Base-by-base conservation (phyloP, 2,797 vertebrate species). In the Amniataba percoides region DNA sequence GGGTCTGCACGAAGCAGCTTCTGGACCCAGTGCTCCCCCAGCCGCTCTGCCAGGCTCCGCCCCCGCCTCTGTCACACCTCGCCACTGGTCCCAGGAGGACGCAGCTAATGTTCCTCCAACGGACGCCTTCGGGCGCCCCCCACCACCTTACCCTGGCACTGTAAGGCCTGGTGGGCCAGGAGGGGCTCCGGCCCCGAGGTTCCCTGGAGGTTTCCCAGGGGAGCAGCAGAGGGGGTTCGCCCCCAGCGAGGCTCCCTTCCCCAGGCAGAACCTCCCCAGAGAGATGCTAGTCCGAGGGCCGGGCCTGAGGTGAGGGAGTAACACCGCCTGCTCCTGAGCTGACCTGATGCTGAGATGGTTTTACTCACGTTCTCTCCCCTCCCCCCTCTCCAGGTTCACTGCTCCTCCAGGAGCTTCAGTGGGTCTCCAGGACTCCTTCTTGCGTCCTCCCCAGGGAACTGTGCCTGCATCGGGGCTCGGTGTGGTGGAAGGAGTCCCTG, bases 91-190 rank as follows among this genome's bases (percentile, higher is more conserved):
- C 60, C 96, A 96, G 42, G 96, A 98, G 14, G 94, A 93, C 66
- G 19, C 95, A 49, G 86, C 91, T 68, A 8, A 93, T 40, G 79
- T 88, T 57, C 91, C 92, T 9, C 86, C 88, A 10, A 62, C 80
- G 0, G 94, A 96, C 42, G 80, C 94, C 10, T 98, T 98, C 71
- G 95, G 94, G 55, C 95, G 97, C 4, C 98, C 98, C 10, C 98
- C 98, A 1, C 98, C 98, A 34, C 98, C 98, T 0, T 99, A 99
- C 74, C 98, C 98, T 0, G 98, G 98, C 34, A 96, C 91, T 9
- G 59, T 96, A 14, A 85, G 95, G 21, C 89, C 95, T 3, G 81
- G 27, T 0, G 77, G 74, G 4, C 9, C 52, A 1, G 45, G 5
- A 0, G 77, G 56, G 2, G 19, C 51, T 27, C 64, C 55, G 1